Conservation (phyloP, 2,888 invertebrate genomes). For the Caenorhabditis sp. region DNA sequence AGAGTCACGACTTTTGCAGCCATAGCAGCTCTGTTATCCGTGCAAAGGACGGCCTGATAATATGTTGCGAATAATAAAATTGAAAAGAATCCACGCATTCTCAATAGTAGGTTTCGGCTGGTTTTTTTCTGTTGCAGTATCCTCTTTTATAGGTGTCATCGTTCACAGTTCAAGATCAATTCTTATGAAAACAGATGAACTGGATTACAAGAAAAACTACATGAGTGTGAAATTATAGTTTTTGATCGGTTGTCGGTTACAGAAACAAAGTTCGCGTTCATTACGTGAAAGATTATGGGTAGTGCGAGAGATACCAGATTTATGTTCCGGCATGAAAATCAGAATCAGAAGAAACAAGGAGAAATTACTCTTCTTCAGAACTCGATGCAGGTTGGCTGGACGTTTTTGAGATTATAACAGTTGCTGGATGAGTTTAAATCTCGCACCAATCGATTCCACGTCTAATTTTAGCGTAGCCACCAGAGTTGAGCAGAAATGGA, state of each 20-base stretch:
- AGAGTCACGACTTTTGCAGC: conserved; percentile 24
- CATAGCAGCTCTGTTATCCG: conserved; percentile 32
- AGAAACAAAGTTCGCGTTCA: conserved; percentile 44
- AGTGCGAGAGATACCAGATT: background rate
- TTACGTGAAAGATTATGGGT: background rate
- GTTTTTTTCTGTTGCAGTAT: no score
- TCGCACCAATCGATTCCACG: conserved; percentile 39
- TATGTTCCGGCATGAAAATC: background rate
- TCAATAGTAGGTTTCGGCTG: background rate
- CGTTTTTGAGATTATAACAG: conserved; percentile 14
- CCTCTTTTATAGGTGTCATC: background rate
- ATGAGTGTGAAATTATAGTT: conserved; percentile 1
- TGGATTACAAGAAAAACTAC: conserved; percentile 10
- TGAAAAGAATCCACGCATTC: background rate
- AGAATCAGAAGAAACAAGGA: no score
- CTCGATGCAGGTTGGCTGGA: background rate
- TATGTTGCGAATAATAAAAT: no score
- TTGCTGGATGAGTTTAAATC: conserved; percentile 37
- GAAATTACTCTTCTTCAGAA: background rate
- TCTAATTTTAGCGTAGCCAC: conserved; percentile 24
- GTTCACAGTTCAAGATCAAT: conserved; percentile 1
- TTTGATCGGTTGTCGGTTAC: conserved; percentile 5
- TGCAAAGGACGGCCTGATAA: background rate
- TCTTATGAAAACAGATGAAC: conserved; percentile 6
- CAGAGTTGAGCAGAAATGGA: no score